Evolutionary conservation across 2,888 invertebrate genomes (phyloP), one percentile per base, ranked within the genome.

Genomic region (Synergus itoensis): DNA sequence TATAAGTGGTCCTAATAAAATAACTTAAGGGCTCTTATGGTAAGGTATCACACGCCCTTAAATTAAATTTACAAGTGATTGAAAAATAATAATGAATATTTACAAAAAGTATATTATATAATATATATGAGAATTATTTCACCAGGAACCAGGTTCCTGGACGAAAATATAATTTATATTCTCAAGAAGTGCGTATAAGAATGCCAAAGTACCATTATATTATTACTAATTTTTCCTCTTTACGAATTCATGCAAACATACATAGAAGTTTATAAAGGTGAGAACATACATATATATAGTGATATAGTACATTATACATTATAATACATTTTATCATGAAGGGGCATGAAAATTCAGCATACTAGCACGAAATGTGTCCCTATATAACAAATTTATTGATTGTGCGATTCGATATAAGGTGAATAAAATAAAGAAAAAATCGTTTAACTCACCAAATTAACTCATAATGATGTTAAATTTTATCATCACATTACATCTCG

Each of bases 401-500:
- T 53, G 73, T 73, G 73, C 36, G 36, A 53, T 73, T 48, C 36
- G n/a, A 73, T 0, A 21, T n/a, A 21, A 69, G 9, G 48, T 36
- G 48, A 73, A 53, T n/a, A 73, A 73, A 65, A n/a, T 65, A 78
- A 79, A 40, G 65, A 41, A 67, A 76, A 48, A 21, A 65, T 76
- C 14, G 62, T 77, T 81, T 78, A 85, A 88, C 88, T 88, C 84
- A 88, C 88, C 88, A 83, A 81, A 79, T 62, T 18, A 67, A 82
- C 63, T 79, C 21, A 86, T 83, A 79, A 78, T 83, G 84, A 77
- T 77, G 88, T 79, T 83, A 84, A 83, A 85, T 69, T 48, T 77
- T 82, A 53, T 64, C 82, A 80, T 78, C 78, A 85, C 81, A 82
- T 84, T 78, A 80, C 62, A 62, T 62, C 28, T 28, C 7, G 62